Evolutionary conservation across 2,888 invertebrate species (phyloP).

Genomic region (Drosophila bunnanda): DNA sequence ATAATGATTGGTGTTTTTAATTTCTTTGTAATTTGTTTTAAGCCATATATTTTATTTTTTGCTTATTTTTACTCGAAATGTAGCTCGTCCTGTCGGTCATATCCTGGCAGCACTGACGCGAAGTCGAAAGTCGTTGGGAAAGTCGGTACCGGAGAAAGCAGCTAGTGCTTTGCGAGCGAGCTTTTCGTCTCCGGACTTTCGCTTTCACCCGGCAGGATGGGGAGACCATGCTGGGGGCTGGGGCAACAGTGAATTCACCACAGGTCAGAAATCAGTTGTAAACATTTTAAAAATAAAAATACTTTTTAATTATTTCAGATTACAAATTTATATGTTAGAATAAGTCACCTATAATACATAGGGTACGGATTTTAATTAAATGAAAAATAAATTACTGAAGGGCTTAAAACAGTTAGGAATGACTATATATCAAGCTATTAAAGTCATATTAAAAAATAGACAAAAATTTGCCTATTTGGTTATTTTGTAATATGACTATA

Average conservation of each 20-base stretch:
- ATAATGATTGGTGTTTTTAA: neutral
- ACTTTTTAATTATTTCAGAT: neutral
- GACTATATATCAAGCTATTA: too few species aligned
- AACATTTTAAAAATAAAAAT: too few species aligned
- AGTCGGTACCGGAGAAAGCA: conserved; percentile 4
- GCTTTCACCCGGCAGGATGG: conserved; percentile 34
- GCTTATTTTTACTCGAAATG: neutral
- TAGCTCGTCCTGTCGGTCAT: neutral
- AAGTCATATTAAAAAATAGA: too few species aligned
- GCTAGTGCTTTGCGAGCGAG: conserved; percentile 59
- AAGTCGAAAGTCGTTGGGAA: conserved; percentile 55
- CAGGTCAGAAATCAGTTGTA: conserved; percentile 1
- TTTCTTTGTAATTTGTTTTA: neutral
- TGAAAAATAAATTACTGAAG: too few species aligned
- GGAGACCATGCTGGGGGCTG: neutral
- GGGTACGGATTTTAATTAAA: too few species aligned
- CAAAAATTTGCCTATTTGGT: too few species aligned
- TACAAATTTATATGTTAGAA: too few species aligned
- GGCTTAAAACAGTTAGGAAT: too few species aligned
- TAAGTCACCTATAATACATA: too few species aligned
- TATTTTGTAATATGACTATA: too few species aligned
- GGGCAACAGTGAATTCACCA: conserved; percentile 2
- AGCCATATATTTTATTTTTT: too few species aligned
- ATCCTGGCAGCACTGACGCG: conserved; percentile 1
- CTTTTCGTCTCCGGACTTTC: conserved; percentile 47